phyloP scores from a whole-genome alignment of 2,888 invertebrate species.

The Stegophylla sp. region DNA sequence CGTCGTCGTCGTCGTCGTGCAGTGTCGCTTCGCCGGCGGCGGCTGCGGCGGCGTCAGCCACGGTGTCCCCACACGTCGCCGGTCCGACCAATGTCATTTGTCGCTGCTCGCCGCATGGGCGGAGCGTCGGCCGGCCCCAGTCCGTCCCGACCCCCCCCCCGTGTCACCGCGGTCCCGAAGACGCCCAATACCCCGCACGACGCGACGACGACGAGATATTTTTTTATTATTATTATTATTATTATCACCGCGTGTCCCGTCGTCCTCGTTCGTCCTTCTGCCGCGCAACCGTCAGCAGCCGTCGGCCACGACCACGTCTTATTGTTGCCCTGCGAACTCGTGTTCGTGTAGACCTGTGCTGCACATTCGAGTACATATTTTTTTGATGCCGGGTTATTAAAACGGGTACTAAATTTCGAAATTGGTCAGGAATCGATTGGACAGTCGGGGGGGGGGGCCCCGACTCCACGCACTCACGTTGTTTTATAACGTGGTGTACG shows the following conservation, averaged over 20 bases:
- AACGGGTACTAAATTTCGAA: too few species aligned
- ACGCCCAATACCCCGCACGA: background rate
- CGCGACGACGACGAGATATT: too few species aligned
- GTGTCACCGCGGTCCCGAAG: background rate
- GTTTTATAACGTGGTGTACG: too few species aligned
- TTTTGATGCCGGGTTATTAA: too few species aligned
- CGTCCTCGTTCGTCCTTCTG: background rate
- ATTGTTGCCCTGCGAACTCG: too few species aligned
- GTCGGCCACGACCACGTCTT: too few species aligned
- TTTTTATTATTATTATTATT: background rate
- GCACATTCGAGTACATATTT: too few species aligned
- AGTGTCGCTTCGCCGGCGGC: background rate
- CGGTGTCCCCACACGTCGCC: constrained; percentile 35
- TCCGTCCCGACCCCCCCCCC: constrained; percentile 2
- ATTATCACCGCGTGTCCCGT: background rate
- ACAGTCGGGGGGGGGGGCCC: too few species aligned
- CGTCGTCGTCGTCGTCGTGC: constrained; percentile 34
- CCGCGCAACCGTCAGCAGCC: background rate
- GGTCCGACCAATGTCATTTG: constrained; percentile 55
- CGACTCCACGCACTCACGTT: too few species aligned
- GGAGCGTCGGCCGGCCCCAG: constrained; percentile 38
- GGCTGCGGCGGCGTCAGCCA: background rate
- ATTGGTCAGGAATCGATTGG: too few species aligned
- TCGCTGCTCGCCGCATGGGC: constrained; percentile 43
- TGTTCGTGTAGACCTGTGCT: too few species aligned